Evolutionary conservation across 2,888 invertebrate species (phyloP).

Genomic region (Nesidiocoris tenuis): DNA sequence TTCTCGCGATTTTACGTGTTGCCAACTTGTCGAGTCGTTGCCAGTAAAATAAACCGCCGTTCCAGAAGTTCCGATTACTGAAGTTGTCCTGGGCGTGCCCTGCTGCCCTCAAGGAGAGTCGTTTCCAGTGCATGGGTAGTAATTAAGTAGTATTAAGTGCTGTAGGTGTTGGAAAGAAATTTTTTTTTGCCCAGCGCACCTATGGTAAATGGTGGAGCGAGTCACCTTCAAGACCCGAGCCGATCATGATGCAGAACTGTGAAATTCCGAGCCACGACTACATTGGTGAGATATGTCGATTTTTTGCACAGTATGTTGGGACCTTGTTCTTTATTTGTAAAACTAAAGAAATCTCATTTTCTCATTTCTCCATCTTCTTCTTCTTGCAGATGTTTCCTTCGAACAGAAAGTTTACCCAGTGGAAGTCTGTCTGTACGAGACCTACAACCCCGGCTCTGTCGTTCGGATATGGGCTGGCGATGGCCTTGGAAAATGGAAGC

Average conservation of each 20-base stretch:
- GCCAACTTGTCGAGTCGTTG: no score
- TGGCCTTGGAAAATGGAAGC: constrained; percentile 62
- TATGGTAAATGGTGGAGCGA: constrained; percentile 84
- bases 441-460: constrained; percentile 81
- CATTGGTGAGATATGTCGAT: constrained; percentile 62
- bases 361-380: not conserved
- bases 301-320: not conserved
- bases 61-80: no score
- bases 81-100: no score
- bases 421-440: constrained; percentile 75
- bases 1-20: no score
- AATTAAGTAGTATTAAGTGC: no score
- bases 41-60: no score
- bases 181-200: constrained; percentile 58
- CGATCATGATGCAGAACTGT: constrained; percentile 74
- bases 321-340: no score
- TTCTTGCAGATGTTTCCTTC: constrained; percentile 63
- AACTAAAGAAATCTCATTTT: no score
- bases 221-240: constrained; percentile 68
- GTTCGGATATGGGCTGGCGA: constrained; percentile 74
- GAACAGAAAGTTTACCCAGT: constrained; percentile 67
- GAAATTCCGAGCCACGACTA: constrained; percentile 73
- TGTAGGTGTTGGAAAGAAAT: no score
- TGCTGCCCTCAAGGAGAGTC: no score
- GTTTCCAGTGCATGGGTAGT: no score